Conservation (phyloP, 1,140 invertebrate species). For the Pomacea maculata region DNA sequence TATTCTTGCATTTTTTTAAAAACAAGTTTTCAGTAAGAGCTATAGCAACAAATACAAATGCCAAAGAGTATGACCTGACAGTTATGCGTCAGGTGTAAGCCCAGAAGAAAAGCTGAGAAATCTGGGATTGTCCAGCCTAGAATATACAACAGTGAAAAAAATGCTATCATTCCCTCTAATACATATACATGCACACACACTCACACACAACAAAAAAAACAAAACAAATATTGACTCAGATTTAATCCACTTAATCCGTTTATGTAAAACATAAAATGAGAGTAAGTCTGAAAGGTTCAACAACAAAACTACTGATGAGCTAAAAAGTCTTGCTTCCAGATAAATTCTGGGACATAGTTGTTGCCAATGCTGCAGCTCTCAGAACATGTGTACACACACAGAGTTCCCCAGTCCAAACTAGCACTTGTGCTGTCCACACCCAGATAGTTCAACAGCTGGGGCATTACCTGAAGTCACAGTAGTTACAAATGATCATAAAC, state of each 20-base stretch:
- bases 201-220: not conserved
- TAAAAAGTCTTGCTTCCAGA: constrained; percentile 85
- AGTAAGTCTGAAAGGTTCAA: not conserved
- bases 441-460: constrained; percentile 80
- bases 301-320: not conserved
- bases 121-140: no score
- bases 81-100: no score
- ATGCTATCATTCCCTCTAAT: no score
- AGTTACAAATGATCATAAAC: not conserved
- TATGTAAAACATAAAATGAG: not conserved
- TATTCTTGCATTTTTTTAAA: no score
- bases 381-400: constrained; percentile 86
- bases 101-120: no score
- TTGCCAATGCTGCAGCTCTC: constrained; percentile 75
- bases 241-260: not conserved
- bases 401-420: constrained; percentile 88
- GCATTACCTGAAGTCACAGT: constrained; percentile 78
- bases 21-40: no score
- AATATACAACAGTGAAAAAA: not conserved
- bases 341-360: constrained; percentile 77
- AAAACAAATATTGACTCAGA: not conserved
- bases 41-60: no score
- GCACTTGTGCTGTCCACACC: constrained; percentile 74
- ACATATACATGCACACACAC: not conserved
- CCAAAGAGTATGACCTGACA: no score